Evolutionary conservation across 2,797 vertebrate species (phyloP).

Genomic region (Centroberyx gerrardi): DNA sequence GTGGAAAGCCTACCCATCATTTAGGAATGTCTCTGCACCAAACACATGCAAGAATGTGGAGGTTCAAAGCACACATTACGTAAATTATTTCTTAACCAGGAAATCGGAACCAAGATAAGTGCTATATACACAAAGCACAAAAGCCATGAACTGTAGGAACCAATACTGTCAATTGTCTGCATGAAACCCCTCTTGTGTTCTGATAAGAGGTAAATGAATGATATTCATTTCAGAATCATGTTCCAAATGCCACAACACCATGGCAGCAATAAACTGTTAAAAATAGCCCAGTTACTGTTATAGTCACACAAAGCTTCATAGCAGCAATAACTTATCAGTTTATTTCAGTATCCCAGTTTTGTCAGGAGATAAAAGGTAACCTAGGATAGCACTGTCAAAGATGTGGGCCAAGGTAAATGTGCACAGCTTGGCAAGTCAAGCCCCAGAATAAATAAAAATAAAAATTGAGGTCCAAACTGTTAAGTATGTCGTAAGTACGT

Average conservation of each 20-base stretch:
- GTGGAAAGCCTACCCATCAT: not conserved
- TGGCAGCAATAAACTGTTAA: not conserved
- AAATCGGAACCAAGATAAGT: constrained; percentile 29
- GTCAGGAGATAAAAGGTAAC: not conserved
- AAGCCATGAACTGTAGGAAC: not conserved
- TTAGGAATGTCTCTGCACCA: not conserved
- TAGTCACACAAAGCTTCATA: not conserved
- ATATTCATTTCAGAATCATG: not conserved
- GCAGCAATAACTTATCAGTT: not conserved
- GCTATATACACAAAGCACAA: constrained; percentile 27
- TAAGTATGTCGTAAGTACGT: no score
- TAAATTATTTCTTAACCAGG: not conserved
- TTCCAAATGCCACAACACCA: not conserved
- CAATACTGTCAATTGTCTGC: not conserved
- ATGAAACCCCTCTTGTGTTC: not conserved
- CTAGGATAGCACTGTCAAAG: rapidly evolving
- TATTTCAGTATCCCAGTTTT: constrained; percentile 12
- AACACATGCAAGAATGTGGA: constrained; percentile 20
- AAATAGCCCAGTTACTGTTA: not conserved
- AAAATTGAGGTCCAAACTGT: not conserved
- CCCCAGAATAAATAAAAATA: not conserved
- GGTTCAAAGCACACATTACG: constrained; percentile 1
- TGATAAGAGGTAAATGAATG: constrained; percentile 8
- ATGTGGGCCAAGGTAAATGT: not conserved
- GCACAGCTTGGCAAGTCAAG: not conserved